A percentile compares a stretch with the other conserved stretches of the same genome.
These are phyloP conservation scores for Epistrophella euchroma DNA, from an alignment of 2,888 invertebrate genomes.

Conservation along the genomic window DNA sequence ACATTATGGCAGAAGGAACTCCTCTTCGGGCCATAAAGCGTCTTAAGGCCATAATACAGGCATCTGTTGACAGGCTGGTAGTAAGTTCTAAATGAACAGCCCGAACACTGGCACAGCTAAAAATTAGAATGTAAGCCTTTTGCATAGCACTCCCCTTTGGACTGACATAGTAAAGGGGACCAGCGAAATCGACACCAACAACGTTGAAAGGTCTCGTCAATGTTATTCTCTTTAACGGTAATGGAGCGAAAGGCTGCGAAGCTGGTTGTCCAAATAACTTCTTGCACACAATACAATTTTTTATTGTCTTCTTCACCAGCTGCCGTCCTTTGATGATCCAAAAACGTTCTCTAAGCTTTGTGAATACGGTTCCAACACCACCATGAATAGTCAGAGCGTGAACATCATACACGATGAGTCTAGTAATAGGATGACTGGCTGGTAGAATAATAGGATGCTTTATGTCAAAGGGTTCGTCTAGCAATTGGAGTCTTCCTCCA, in stretches of 20 bases:
- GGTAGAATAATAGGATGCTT: neutral
- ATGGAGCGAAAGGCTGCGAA: neutral
- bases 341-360: constrained; percentile 27
- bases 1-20: constrained; percentile 20
- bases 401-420: constrained; percentile 15
- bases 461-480: neutral
- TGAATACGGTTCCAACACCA: constrained; percentile 13
- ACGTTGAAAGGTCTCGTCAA: neutral
- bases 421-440: neutral
- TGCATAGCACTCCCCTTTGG: neutral
- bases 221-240: neutral
- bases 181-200: neutral
- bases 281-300: neutral
- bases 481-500: neutral
- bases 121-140: neutral
- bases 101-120: constrained; percentile 7
- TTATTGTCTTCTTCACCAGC: constrained; percentile 14
- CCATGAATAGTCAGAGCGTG: constrained; percentile 20
- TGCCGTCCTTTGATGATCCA: constrained; percentile 45
- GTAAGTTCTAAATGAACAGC: constrained; percentile 53
- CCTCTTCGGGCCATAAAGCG: constrained; percentile 31
- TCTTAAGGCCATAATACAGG: constrained; percentile 33
- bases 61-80: constrained; percentile 33
- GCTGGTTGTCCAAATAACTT: neutral
- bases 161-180: neutral